Percentiles rank a stretch among this genome's conserved stretches.
Conservation (phyloP, 2,888 invertebrate species). For the Thymelicus sylvestris region DNA sequence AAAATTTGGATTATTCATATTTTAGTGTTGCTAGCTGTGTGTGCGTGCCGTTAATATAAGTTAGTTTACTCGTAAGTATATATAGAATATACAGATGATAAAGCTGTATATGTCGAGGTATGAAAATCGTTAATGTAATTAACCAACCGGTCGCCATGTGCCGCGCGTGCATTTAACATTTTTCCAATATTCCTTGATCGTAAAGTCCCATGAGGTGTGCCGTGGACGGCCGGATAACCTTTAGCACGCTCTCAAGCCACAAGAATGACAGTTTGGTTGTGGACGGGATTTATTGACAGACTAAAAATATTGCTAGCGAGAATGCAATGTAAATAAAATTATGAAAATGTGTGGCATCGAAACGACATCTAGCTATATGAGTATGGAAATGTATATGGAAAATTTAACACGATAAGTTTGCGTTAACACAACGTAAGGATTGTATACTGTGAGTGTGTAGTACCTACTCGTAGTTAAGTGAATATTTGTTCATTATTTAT, state of each 20-base stretch:
- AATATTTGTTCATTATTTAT: too few species aligned
- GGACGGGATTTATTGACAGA: conserved; percentile 25
- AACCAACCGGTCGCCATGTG: conserved; percentile 50
- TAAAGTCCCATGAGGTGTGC: conserved; percentile 60
- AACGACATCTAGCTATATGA: neutral
- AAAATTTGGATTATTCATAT: too few species aligned
- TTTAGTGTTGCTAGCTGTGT: too few species aligned
- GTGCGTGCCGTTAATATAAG: too few species aligned
- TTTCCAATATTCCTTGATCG: conserved; percentile 72
- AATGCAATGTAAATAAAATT: neutral
- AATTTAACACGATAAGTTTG: too few species aligned
- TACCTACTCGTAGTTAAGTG: too few species aligned
- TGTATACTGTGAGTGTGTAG: too few species aligned
- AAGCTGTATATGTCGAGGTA: neutral
- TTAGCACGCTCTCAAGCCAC: conserved; percentile 12
- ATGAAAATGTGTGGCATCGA: too few species aligned
- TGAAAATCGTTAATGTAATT: conserved; percentile 6
- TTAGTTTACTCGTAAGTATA: too few species aligned
- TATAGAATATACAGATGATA: too few species aligned
- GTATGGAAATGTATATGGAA: neutral
- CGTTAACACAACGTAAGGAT: too few species aligned
- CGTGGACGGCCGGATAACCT: conserved; percentile 41
- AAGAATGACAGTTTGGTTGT: conserved; percentile 2
- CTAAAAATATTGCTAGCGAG: conserved; percentile 24
- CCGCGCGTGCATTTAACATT: conserved; percentile 69